These are phyloP conservation scores for Guaruba guarouba DNA, from an alignment of 2,113 vertebrate genomes.

Conservation along the genomic window DNA sequence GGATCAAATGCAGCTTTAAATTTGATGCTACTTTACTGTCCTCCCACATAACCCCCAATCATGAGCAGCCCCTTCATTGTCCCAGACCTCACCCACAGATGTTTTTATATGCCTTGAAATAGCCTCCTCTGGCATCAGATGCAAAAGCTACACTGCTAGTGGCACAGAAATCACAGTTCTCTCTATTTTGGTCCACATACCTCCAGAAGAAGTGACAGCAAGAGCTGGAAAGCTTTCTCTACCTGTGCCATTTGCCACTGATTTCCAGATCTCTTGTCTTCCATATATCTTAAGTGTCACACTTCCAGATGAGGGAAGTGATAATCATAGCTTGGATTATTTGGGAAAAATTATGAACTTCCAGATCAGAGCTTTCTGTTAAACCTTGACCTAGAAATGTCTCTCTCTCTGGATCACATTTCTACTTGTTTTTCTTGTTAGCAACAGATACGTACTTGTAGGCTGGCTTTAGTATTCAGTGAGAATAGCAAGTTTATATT, in stretches of 20 bases:
- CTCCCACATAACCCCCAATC: not conserved
- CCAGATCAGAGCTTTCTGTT: not conserved
- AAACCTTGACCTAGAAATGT: not conserved
- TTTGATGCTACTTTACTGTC: not conserved
- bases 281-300: not conserved
- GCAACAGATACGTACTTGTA: not conserved
- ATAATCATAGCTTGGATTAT: not conserved
- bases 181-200: not conserved
- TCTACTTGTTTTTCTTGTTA: not conserved
- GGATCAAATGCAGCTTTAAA: constrained; percentile 23
- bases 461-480: not conserved
- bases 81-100: not conserved
- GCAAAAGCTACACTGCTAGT: not conserved
- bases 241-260: not conserved
- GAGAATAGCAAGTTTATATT: not conserved
- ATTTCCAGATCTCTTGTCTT: not conserved
- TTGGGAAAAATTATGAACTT: not conserved
- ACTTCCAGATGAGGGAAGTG: not conserved
- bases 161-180: not conserved
- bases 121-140: not conserved
- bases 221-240: not conserved
- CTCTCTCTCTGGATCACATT: not conserved
- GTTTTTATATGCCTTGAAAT: not conserved
- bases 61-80: not conserved
- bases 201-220: not conserved